Percentiles rank a stretch among this genome's conserved stretches.
These are phyloP conservation scores for Drosophila quadrilineata DNA, from an alignment of 1,140 invertebrate genomes.

Conservation along the genomic window DNA sequence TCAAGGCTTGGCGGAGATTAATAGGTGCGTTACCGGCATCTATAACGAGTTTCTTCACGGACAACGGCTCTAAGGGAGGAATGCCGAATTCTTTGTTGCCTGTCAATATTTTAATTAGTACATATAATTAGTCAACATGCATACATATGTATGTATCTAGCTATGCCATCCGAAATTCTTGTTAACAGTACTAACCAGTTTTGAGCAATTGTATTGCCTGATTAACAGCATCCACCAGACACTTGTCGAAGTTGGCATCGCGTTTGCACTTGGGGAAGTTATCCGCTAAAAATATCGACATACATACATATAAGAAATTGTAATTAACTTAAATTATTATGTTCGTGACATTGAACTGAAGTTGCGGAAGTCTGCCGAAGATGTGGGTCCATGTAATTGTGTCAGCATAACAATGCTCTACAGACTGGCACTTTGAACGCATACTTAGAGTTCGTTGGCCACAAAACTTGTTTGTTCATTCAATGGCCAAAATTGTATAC, in stretches of 20 bases:
- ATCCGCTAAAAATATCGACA: conserved; percentile 45
- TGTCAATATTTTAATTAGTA: conserved; percentile 43
- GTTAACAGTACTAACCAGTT: conserved; percentile 45
- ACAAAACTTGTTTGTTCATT: conserved; percentile 59
- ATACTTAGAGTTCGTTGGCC: conserved; percentile 67
- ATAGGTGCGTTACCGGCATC: conserved; percentile 81
- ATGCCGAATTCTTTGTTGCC: conserved; percentile 80
- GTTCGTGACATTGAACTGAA: conserved; percentile 64
- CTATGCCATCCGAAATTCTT: neutral
- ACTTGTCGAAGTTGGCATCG: conserved; percentile 78
- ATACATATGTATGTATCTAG: neutral
- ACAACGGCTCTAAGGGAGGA: conserved; percentile 76
- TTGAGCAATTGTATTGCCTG: conserved; percentile 68
- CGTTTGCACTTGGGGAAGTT: conserved; percentile 74
- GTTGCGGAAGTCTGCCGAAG: conserved; percentile 46
- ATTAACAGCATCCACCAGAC: conserved; percentile 77
- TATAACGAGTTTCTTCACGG: conserved; percentile 77
- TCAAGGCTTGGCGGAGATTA: conserved; percentile 83
- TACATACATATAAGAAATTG: conserved; percentile 12
- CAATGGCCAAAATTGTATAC: conserved; percentile 28
- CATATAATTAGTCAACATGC: no score
- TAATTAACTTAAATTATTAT: conserved; percentile 5
- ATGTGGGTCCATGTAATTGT: conserved; percentile 54
- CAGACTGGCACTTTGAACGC: conserved; percentile 1
- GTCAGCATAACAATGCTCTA: conserved; percentile 20